Conservation (phyloP, 2,113 vertebrate genomes). For the Mustelus asterias region DNA sequence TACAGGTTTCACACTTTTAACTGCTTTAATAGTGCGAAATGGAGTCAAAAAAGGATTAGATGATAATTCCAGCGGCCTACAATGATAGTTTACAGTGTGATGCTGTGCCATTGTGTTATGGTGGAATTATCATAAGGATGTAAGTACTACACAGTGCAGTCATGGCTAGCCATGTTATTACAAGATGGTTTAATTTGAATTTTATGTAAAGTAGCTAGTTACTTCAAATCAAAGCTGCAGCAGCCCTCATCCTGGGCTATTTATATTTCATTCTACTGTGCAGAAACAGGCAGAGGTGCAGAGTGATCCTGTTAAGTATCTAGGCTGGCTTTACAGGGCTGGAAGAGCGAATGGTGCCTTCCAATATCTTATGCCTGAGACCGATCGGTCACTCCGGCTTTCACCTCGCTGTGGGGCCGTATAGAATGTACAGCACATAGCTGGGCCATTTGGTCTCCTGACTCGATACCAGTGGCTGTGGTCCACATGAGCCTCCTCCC, state of each 20-base stretch:
- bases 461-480: too few species aligned
- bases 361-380: background rate
- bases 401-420: background rate
- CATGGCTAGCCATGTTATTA: conserved; percentile 34
- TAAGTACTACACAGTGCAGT: conserved; percentile 22
- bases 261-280: conserved; percentile 12
- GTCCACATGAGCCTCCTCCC: background rate
- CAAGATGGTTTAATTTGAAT: conserved; percentile 36
- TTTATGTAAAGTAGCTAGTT: conserved; percentile 31
- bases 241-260: background rate
- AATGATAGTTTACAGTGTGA: conserved; percentile 7
- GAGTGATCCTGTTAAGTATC: background rate
- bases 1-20: conserved; percentile 25
- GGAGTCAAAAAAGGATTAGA: conserved; percentile 27
- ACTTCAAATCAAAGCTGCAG: background rate
- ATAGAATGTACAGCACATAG: background rate
- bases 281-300: background rate
- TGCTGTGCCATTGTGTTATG: conserved; percentile 20
- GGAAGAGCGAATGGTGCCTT: background rate
- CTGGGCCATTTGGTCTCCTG: background rate
- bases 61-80: conserved; percentile 26
- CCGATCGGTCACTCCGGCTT: background rate
- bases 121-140: conserved; percentile 31
- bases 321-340: background rate
- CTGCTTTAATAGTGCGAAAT: conserved; percentile 22